Conservation (phyloP, 2,888 invertebrate species). For the Drosophila cognata region DNA sequence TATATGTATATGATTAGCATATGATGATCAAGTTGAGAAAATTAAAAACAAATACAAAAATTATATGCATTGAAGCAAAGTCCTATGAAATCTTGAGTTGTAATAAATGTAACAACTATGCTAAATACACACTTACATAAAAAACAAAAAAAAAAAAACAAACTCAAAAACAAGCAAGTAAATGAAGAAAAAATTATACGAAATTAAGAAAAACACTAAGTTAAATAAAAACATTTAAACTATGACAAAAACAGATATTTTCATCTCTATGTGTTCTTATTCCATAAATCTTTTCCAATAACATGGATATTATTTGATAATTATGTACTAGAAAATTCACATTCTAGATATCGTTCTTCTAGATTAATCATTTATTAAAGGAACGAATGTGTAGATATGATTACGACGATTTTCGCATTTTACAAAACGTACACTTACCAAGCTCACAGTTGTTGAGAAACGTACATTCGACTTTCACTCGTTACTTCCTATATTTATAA, state of each 20-base stretch:
- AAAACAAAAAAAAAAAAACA: conserved; percentile 4
- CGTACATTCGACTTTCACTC: too few species aligned
- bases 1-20: conserved; percentile 52
- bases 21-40: conserved; percentile 22
- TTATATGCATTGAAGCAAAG: conserved; percentile 46
- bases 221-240: conserved; percentile 65
- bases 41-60: conserved; percentile 30
- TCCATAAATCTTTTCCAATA: background rate
- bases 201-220: conserved; percentile 53
- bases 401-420: background rate
- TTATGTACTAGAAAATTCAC: background rate
- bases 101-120: conserved; percentile 60
- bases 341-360: background rate
- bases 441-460: too few species aligned
- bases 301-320: background rate
- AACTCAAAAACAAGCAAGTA: conserved; percentile 33
- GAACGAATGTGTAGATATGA: background rate
- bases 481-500: too few species aligned
- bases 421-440: too few species aligned
- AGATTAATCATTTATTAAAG: background rate
- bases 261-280: background rate
- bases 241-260: conserved; percentile 11
- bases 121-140: conserved; percentile 41
- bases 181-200: conserved; percentile 36
- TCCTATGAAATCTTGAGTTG: conserved; percentile 72